Evolutionary conservation across 1,140 invertebrate genomes (phyloP), one percentile per base, ranked within the genome.

Genomic region (Diabrotica undecimpunctata): DNA sequence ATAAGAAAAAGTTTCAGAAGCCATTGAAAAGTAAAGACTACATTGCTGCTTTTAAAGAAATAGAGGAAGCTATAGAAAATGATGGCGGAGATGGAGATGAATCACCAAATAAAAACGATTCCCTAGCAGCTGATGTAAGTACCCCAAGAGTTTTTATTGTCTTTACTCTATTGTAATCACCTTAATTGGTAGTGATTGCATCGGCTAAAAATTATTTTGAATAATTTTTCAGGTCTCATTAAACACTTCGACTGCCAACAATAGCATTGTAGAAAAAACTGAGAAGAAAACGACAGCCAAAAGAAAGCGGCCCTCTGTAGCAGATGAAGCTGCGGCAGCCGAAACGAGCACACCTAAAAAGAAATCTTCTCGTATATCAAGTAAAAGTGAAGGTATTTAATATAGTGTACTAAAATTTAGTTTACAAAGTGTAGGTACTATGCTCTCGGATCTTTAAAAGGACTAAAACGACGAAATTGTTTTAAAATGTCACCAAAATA

Each of bases 1-100:
- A 82, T 69, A 85, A 85, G 72, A 79, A 83, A 9, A 86, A 83
- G 74, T 84, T 81, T 77, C 82, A 80, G 5, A 86, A 86, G 68
- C 77, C 80, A 41, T 73, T 80, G 70, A 87, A 83, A 77, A 74
- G 83, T 13, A 81, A 82, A 71, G 83, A 81, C 56, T 89, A 86
- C 70, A 84, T 85, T 71, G 84, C 86, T 74, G 86, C 86, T 35
- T 66, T 80, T 37, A 69, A 68, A 57, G 66, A 79, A 70, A 79
- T 80, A 59, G 77, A 80, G 66, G 70, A 69, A 35, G 76, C 72
- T 39, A 76, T 78, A 58, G 50, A 64, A 61, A 60, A 71, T 50
- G 67, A 61, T 64, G 74, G 72, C 10, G 71, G 70, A 10, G 70
- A 75, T 71, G 77, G 75, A 57, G 66, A 66, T 65, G 64, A 62